Evolutionary conservation across 2,888 invertebrate genomes (phyloP).

Genomic region (Andrena trimmerana): DNA sequence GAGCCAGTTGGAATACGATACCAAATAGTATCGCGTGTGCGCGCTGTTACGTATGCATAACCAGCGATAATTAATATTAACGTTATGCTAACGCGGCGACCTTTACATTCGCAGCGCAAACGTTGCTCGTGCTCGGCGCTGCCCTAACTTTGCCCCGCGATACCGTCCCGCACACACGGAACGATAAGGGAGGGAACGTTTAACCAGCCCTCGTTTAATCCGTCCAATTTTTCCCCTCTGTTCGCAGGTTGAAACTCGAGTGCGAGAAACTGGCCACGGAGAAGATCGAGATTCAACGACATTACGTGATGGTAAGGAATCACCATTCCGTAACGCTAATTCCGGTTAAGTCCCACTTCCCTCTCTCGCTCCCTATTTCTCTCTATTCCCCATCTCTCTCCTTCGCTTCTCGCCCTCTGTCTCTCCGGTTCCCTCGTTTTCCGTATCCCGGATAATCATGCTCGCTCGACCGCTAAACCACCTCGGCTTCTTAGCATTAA

Average conservation of each 20-base stretch:
- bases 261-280: constrained; percentile 95
- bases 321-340: constrained; percentile 64
- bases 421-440: constrained; percentile 38
- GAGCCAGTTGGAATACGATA: neutral
- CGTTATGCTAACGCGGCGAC: constrained; percentile 2
- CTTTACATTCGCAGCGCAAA: constrained; percentile 10
- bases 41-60: constrained; percentile 6
- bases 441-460: constrained; percentile 77
- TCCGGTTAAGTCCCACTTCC: constrained; percentile 53
- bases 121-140: neutral
- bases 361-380: constrained; percentile 32
- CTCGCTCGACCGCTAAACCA: constrained; percentile 81
- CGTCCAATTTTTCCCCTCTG: constrained; percentile 29
- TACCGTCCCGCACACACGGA: neutral
- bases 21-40: constrained; percentile 3
- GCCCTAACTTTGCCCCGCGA: neutral
- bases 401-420: neutral
- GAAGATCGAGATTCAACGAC: constrained; percentile 95
- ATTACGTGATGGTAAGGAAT: constrained; percentile 94
- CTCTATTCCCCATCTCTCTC: constrained; percentile 12
- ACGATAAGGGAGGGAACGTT: neutral
- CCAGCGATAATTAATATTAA: constrained; percentile 28
- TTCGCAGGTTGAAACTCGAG: constrained; percentile 92
- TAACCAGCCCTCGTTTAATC: constrained; percentile 36
- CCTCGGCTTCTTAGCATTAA: constrained; percentile 82